A percentile compares a stretch with the other conserved stretches of the same genome.
Evolutionary conservation across 1,140 invertebrate species (phyloP).

Genomic region (Drosophila lowei): DNA sequence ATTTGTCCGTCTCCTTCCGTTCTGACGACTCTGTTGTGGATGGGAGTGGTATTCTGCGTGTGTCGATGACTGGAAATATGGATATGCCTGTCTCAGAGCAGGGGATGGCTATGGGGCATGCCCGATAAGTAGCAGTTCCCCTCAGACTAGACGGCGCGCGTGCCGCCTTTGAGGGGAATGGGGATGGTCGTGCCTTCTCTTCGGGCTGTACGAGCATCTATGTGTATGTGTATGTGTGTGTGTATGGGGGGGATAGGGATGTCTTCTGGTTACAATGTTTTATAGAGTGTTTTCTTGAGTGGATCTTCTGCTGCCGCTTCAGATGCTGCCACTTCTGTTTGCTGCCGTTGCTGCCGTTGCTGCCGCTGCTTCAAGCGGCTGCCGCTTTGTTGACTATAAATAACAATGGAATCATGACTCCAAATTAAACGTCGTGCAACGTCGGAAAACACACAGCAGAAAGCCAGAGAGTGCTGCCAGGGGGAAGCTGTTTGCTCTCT

Average conservation of each 20-base stretch:
- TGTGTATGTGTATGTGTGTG: not conserved
- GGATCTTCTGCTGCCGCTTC: conserved; percentile 46
- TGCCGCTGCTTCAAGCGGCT: conserved; percentile 26
- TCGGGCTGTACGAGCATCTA: not conserved
- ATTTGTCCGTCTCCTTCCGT: too few species aligned
- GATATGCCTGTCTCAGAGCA: conserved; percentile 6
- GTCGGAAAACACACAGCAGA: conserved; percentile 6
- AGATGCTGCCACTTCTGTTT: conserved; percentile 9
- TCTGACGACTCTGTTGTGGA: not conserved
- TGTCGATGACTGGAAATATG: conserved; percentile 23
- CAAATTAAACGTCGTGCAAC: conserved; percentile 70
- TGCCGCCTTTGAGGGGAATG: conserved; percentile 31
- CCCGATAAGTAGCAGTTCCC: conserved; percentile 52
- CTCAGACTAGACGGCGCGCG: conserved; percentile 63
- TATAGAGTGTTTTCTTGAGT: conserved; percentile 78
- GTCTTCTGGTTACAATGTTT: conserved; percentile 58
- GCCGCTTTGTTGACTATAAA: conserved; percentile 78
- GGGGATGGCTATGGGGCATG: conserved; percentile 10
- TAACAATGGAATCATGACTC: conserved; percentile 80
- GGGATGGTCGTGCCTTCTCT: too few species aligned
- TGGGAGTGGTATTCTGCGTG: conserved; percentile 1
- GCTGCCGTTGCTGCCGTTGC: not conserved
- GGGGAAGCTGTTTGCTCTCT: conserved; percentile 36
- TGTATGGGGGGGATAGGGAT: too few species aligned
- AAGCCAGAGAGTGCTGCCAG: not conserved